Evolutionary conservation across 2,113 vertebrate species (phyloP), one percentile per base, ranked within the genome.

Genomic region (Panthera leo): DNA sequence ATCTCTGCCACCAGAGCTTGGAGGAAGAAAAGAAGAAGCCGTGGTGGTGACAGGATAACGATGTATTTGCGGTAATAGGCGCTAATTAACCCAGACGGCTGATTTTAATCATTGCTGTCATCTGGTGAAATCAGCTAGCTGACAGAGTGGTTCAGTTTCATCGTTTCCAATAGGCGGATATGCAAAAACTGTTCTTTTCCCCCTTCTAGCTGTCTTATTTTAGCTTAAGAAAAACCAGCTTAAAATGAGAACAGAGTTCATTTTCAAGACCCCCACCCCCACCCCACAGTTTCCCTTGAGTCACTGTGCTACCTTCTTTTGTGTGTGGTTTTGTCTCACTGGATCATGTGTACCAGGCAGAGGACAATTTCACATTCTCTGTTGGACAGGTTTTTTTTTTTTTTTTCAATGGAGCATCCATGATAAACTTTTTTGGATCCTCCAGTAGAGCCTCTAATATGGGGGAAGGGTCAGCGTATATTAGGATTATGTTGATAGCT

Each of bases 21-120:
- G 83, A 92, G 23, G 31, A 85, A 97, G 85, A 94, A 86, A 94
- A 86, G 88, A 34, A 63, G 85, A 93, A 75, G 21, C 71, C 6
- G 19, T 91, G 61, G 94, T 83, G 93, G 89, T 97, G 94, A 96
- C 95, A 97, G 96, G 73, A 78, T 79, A 94, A 96, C 16, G 5
- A 95, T 95, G 48, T 80, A 73, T 76, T 95, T 87, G 80, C 0
- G 27, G 97, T 95, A 85, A 91, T 91, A 92, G 88, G 91, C 0
- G 2, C 91, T 98, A 97, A 98, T 98, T 96, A 97, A 96, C 78
- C 36, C 94, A 12, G 88, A 97, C 5, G 34, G 95, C 85, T 97
- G 96, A 97, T 96, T 97, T 97, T 97, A 94, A 97, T 98, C 78
- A 84, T 87, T 36, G 68, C 93, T 86, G 71, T 97, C 95, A 94